Conservation (phyloP, 1,140 invertebrate species). For the Rhagoletis zephyria region DNA sequence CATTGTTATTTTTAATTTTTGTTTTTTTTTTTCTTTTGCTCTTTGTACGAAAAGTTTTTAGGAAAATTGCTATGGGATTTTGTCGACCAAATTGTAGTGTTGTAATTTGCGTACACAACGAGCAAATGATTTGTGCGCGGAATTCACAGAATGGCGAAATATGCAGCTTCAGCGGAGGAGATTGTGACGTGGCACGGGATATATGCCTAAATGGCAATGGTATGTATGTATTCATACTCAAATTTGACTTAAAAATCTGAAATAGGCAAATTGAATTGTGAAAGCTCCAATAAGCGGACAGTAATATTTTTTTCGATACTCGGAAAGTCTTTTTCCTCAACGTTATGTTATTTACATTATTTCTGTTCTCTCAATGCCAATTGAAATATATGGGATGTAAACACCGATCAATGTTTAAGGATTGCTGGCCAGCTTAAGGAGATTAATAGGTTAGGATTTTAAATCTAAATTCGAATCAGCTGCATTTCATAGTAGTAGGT, state of each 20-base stretch:
- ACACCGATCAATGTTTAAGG: too few species aligned
- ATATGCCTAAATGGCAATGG: slow-evolving; percentile 58
- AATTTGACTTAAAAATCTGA: slow-evolving; percentile 7
- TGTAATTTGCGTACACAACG: slow-evolving; percentile 6
- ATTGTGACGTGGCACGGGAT: slow-evolving; percentile 62
- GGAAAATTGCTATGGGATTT: slow-evolving; percentile 46
- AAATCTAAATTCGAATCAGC: too few species aligned
- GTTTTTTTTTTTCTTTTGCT: slow-evolving; percentile 18
- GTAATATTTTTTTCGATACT: too few species aligned
- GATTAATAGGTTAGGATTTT: too few species aligned
- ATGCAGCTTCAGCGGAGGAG: slow-evolving; percentile 61
- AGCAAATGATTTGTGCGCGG: slow-evolving; percentile 62
- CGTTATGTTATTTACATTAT: too few species aligned
- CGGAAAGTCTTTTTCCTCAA: too few species aligned
- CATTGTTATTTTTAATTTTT: slow-evolving; percentile 8
- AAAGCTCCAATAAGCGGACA: too few species aligned
- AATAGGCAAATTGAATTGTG: background rate
- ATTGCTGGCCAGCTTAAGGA: too few species aligned
- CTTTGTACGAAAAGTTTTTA: slow-evolving; percentile 53
- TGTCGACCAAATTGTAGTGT: slow-evolving; percentile 47
- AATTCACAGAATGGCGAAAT: slow-evolving; percentile 58
- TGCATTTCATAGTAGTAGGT: too few species aligned
- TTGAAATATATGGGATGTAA: too few species aligned
- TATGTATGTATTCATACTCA: slow-evolving; percentile 23
- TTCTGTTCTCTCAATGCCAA: too few species aligned